Evolutionary conservation across 2,797 vertebrate species (phyloP), one percentile per base, ranked within the genome.

Genomic region (Odontamblyopus lacepedii): DNA sequence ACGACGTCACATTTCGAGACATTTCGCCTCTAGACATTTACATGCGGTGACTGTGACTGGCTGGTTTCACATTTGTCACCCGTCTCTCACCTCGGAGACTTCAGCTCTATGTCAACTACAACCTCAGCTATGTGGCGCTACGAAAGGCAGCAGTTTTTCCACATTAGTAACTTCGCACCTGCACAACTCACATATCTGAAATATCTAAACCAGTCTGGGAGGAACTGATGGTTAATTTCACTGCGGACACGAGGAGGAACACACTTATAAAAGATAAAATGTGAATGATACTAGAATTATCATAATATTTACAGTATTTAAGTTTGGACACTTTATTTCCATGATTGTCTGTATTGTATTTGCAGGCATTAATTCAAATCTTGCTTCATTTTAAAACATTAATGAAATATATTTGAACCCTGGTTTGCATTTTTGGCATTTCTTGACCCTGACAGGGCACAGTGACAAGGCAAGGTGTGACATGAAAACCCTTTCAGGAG

Each of bases 81-180:
- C 69, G 70, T 16, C 77, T 50, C 27, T 30, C 11, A 26, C 4
- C 38, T 35, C 4, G 8, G 3, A 13, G 1, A 51, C 1, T 9
- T 81, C 6, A 12, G 6, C 1, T 65, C 67, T 70, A 65, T 75
- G 2, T 4, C 67, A 30, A 23, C 48, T 15, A 56, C 61, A 62
- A 53, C 74, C 50, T 65, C 50, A 80, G 19, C 59, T 56, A 70
- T 72, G 72, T 67, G 1, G 56, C 60, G 8, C 3, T 62, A 13
- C 2, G 2, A 0, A 60, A 12, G 30, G 19, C 70, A 15, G 13
- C 63, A 73, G 51, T n/a, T 2, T 23, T 83, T 60, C 63, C 77
- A 81, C 70, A 57, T 85, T 88, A 87, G 74, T 88, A 89, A 89
- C 35, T 16, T 78, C 60, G 56, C 38, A 60, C 41, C 26, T 71